Base-by-base conservation (phyloP, 2,888 invertebrate genomes). In the Synergus gifuensis region DNA sequence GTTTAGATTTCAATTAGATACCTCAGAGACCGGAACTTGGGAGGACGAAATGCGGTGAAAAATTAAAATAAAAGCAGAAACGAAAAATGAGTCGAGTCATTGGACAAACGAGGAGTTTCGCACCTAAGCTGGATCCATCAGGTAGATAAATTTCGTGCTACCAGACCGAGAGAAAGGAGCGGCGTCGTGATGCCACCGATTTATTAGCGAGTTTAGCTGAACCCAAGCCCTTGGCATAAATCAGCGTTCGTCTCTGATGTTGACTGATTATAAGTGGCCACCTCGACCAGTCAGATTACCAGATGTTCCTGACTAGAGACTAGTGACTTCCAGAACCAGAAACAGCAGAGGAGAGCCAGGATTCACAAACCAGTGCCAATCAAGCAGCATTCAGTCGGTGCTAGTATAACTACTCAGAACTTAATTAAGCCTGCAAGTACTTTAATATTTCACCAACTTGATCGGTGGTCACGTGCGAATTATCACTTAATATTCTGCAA, bases 141-240 rank as follows among this genome's bases (percentile, higher is more conserved):
- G 58, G 46, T 73, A 73, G 49, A 40, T 54, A 36, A 73, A 73
- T 46, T 69, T 69, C 49, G 69, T 28, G 58, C 66, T 66, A 14
- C 49, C 14, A 78, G 22, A 0, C 22, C 64, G 67, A 44, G 77
- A 83, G 84, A 83, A 80, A 85, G 78, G 81, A 81, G 67, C 14
- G 14, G 22, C 73, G 67, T 62, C 49, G 77, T 58, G 83, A 83
- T 83, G 82, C 83, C 81, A 85, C 85, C 89, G 88, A 89, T 88
- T 89, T 89, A 89, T 88, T 88, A 89, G 89, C 89, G 87, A 89
- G 89, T 89, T 88, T 88, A 87, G 87, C 88, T 89, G 89, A 89
- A 86, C 86, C 86, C 88, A 87, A 88, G 86, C 89, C 89, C 89
- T 89, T 86, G 87, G 87, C 90, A 89, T 90, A 89, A 89, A 89